These are phyloP conservation scores for Isaurus tuberculatus DNA, from an alignment of 92 coral and sea anemone species.

Conservation along the genomic window DNA sequence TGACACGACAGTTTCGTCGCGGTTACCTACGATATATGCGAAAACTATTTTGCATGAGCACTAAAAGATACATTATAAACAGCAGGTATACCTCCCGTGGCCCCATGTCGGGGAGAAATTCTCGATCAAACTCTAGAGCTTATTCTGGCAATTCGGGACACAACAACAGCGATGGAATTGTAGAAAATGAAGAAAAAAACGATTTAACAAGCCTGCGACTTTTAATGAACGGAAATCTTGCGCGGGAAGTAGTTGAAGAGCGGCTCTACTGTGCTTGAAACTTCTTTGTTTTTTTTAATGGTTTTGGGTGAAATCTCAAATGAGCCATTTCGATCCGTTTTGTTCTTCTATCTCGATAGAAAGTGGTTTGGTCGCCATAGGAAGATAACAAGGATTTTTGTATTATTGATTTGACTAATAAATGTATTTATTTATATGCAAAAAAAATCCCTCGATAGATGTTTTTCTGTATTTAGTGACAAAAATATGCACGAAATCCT, in stretches of 20 bases:
- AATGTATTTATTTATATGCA: too few relatives aligned
- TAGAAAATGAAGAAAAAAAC: background rate
- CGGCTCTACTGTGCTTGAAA: conserved; percentile 26
- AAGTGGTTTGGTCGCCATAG: too few relatives aligned
- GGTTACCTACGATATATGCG: conserved; percentile 61
- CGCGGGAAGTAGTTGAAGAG: background rate
- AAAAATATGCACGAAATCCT: too few relatives aligned
- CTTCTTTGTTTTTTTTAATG: too few relatives aligned
- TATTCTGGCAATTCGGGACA: background rate
- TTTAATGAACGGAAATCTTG: background rate
- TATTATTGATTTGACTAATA: too few relatives aligned
- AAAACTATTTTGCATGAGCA: conserved; percentile 29
- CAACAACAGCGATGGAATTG: conserved; percentile 10
- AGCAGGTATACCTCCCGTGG: background rate
- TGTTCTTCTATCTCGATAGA: too few relatives aligned
- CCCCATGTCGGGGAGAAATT: background rate
- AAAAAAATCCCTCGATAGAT: too few relatives aligned
- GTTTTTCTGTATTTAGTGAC: too few relatives aligned
- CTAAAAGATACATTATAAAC: background rate
- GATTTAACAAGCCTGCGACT: background rate
- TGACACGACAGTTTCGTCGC: conserved; percentile 80
- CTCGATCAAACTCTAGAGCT: conserved; percentile 4
- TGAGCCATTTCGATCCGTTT: too few relatives aligned
- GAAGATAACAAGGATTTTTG: too few relatives aligned
- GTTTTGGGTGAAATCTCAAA: background rate